A percentile compares a stretch with the other conserved stretches of the same genome.
phyloP scores from a whole-genome alignment of 1,140 invertebrate species.

The Pachypsylla venusta region DNA sequence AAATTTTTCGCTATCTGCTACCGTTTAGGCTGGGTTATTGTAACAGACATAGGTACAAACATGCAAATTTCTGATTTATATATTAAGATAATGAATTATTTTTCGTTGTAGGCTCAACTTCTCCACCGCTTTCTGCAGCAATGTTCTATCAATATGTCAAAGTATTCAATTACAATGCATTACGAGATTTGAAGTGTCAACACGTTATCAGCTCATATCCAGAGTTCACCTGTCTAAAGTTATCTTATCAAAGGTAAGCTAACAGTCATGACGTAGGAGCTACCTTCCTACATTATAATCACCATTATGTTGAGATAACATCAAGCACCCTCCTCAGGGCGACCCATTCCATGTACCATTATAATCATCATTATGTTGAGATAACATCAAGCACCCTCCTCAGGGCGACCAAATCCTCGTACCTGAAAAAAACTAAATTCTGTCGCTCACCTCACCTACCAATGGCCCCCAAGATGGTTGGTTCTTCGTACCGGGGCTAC shows the following conservation, averaged over 20 bases:
- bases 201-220: slow-evolving; percentile 51
- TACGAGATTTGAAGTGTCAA: slow-evolving; percentile 62
- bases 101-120: slow-evolving; percentile 63
- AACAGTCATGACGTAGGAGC: background rate
- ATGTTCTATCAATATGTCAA: slow-evolving; percentile 84
- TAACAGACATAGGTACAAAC: too few species aligned
- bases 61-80: too few species aligned
- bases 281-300: background rate
- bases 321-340: background rate
- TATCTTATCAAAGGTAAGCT: slow-evolving; percentile 13
- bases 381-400: too few species aligned
- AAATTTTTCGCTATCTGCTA: too few species aligned
- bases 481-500: too few species aligned
- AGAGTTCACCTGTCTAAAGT: slow-evolving; percentile 19
- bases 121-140: slow-evolving; percentile 85
- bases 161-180: slow-evolving; percentile 59
- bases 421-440: too few species aligned
- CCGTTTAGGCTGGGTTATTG: too few species aligned
- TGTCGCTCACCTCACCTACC: too few species aligned
- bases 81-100: too few species aligned
- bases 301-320: background rate
- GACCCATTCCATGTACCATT: background rate
- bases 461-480: too few species aligned
- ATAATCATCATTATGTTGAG: background rate
- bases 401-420: too few species aligned